phyloP scores from a whole-genome alignment of 2,888 invertebrate species.

The Tanypteryx hageni region DNA sequence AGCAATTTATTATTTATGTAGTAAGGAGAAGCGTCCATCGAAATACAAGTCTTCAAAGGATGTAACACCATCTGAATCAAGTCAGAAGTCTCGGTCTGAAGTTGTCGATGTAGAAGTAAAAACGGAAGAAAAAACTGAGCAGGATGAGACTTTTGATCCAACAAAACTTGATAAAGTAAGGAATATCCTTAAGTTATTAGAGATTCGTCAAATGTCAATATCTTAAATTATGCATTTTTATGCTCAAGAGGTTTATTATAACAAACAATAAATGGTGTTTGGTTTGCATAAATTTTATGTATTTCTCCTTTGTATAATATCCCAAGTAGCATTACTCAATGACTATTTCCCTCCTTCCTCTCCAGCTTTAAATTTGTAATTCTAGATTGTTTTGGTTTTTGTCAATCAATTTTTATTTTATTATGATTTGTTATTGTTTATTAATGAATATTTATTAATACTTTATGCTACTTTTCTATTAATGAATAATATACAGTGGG shows the following conservation, averaged over 20 bases:
- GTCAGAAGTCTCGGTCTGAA: slow-evolving; percentile 50
- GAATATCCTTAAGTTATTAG: not conserved
- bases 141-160: slow-evolving; percentile 82
- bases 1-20: not conserved
- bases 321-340: not conserved
- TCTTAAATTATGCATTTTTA: not conserved
- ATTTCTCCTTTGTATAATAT: not conserved
- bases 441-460: not conserved
- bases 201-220: slow-evolving; percentile 25
- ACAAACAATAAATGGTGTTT: not conserved
- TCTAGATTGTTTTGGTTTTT: no score
- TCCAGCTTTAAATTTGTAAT: no score
- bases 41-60: slow-evolving; percentile 55
- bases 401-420: no score
- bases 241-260: not conserved
- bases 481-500: not conserved
- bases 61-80: slow-evolving; percentile 46
- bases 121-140: slow-evolving; percentile 69
- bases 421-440: not conserved
- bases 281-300: not conserved
- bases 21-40: slow-evolving; percentile 49
- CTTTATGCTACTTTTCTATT: not conserved
- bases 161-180: slow-evolving; percentile 85
- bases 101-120: slow-evolving; percentile 69
- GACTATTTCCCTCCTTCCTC: not conserved